Evolutionary conservation across 2,113 vertebrate genomes (phyloP).

Genomic region (Triplophysa dalaica): DNA sequence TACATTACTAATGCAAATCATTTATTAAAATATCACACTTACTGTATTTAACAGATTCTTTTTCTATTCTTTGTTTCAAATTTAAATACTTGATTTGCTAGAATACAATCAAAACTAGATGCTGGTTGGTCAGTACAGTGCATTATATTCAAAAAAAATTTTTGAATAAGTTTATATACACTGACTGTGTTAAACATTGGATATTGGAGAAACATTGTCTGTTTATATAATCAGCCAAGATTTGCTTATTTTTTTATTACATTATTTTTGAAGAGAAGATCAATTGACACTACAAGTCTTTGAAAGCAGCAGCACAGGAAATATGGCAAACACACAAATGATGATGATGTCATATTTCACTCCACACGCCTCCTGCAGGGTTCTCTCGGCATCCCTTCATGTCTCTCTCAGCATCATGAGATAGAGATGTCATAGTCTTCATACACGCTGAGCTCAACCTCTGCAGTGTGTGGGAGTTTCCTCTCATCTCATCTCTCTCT

Average conservation of each 20-base stretch:
- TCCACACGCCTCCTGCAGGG: background rate
- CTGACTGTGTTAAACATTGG: too few relatives aligned
- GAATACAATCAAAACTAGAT: too few relatives aligned
- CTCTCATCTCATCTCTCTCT: conserved; percentile 39
- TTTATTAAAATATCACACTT: background rate
- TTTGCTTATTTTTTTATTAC: background rate
- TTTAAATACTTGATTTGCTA: too few relatives aligned
- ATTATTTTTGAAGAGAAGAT: too few relatives aligned
- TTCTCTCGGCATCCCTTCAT: too few relatives aligned
- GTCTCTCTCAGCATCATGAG: background rate
- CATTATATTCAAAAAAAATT: too few relatives aligned
- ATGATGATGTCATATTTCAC: background rate
- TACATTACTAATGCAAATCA: background rate
- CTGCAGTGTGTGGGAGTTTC: conserved; percentile 55
- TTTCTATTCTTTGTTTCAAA: too few relatives aligned
- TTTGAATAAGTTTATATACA: too few relatives aligned
- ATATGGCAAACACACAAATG: background rate
- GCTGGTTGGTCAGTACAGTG: too few relatives aligned
- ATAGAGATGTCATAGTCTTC: conserved; percentile 19
- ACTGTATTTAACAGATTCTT: too few relatives aligned
- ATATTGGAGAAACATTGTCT: too few relatives aligned
- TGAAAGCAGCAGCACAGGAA: background rate
- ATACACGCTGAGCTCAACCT: conserved; percentile 10
- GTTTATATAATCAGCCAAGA: background rate
- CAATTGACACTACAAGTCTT: background rate